phyloP scores from a whole-genome alignment of 2,113 vertebrate genomes.

The Gadus chalcogrammus region DNA sequence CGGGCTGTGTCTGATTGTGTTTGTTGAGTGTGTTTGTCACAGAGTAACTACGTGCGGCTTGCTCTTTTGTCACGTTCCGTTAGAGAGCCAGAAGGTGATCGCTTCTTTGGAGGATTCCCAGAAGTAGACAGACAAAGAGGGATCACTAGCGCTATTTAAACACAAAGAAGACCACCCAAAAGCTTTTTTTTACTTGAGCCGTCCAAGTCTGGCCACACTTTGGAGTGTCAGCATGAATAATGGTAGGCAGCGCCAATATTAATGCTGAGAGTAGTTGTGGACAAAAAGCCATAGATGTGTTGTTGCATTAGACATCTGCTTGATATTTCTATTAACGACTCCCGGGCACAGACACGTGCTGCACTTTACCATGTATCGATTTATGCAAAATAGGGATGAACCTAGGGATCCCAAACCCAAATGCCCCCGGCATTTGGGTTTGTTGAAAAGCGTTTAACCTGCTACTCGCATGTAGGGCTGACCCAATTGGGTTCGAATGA shows the following conservation, averaged over 20 bases:
- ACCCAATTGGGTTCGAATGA: slow-evolving; percentile 33
- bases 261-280: slow-evolving; percentile 31
- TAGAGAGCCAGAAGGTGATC: slow-evolving; percentile 39
- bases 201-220: slow-evolving; percentile 33
- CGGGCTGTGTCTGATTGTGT: slow-evolving; percentile 1
- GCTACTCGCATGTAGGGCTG: background rate
- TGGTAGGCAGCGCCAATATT: slow-evolving; percentile 16
- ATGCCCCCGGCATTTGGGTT: slow-evolving; percentile 36
- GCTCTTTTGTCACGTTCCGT: slow-evolving; percentile 14
- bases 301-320: slow-evolving; percentile 57
- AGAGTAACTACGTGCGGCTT: background rate
- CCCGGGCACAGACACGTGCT: slow-evolving; percentile 50
- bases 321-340: slow-evolving; percentile 47
- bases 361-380: slow-evolving; percentile 47
- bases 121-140: slow-evolving; percentile 30
- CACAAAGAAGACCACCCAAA: slow-evolving; percentile 53
- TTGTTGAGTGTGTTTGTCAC: background rate
- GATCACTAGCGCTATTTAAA: slow-evolving; percentile 26
- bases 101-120: slow-evolving; percentile 51
- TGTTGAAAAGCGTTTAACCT: slow-evolving; percentile 36
- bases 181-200: slow-evolving; percentile 23
- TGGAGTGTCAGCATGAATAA: slow-evolving; percentile 51
- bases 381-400: slow-evolving; percentile 41
- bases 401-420: slow-evolving; percentile 25
- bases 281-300: slow-evolving; percentile 32